phyloP scores from a whole-genome alignment of 35 echinoderm and acorn worm species.

The Heliocidaris erythrogramma region DNA sequence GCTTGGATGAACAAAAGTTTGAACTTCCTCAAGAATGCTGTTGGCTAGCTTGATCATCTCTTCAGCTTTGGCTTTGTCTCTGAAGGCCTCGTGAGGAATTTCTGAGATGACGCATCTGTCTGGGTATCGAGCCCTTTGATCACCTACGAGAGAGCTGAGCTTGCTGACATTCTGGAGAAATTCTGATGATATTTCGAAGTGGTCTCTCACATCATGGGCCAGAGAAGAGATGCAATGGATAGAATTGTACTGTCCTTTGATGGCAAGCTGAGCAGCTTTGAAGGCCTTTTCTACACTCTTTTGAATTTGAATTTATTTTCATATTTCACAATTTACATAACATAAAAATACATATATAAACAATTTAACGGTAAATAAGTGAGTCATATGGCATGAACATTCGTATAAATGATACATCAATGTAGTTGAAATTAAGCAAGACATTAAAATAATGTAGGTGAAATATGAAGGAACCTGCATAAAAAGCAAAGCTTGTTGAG shows the following conservation, averaged over 20 bases:
- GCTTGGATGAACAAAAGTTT: neutral
- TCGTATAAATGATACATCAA: no score
- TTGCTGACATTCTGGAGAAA: neutral
- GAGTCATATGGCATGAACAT: no score
- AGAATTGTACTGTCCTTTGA: neutral
- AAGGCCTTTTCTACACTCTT: slow-evolving; percentile 23
- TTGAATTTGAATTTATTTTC: no score
- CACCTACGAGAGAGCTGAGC: neutral
- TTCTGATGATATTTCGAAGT: neutral
- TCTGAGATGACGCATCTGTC: neutral
- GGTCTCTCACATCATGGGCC: neutral
- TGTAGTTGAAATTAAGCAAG: no score
- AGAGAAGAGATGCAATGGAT: neutral
- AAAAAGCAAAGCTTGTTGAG: no score
- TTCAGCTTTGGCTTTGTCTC: neutral
- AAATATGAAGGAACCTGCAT: no score
- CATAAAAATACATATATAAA: no score
- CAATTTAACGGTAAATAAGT: no score
- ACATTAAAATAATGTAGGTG: no score
- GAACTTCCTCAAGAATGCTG: neutral
- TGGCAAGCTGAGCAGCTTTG: slow-evolving; percentile 42
- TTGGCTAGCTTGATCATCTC: neutral
- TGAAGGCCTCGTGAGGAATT: slow-evolving; percentile 14
- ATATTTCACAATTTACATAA: no score
- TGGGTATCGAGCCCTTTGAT: neutral